Conservation (phyloP, 2,797 vertebrate genomes). For the Loriculus beryllinus region DNA sequence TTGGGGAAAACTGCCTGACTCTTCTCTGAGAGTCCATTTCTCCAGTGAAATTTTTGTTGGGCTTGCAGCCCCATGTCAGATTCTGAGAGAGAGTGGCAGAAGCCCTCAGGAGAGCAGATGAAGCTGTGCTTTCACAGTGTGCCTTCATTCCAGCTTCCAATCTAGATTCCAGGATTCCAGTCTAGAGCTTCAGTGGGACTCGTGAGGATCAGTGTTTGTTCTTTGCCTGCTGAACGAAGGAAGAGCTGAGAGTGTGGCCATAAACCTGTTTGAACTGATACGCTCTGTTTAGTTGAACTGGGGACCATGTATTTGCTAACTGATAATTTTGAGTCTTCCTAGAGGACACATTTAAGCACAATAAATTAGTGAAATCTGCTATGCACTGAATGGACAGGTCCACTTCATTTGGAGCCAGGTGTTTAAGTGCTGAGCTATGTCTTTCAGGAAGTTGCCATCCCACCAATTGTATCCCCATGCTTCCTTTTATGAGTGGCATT, state of each 20-base stretch:
- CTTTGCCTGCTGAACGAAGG: background rate
- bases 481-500: background rate
- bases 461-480: background rate
- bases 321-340: background rate
- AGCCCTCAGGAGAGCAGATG: background rate
- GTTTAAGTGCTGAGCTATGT: background rate
- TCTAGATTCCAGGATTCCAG: background rate
- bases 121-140: background rate
- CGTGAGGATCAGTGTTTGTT: background rate
- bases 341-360: background rate
- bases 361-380: background rate
- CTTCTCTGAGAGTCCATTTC: background rate
- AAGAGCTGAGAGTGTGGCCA: background rate
- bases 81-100: background rate
- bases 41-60: background rate
- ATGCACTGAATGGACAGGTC: background rate
- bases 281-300: background rate
- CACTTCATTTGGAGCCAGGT: background rate
- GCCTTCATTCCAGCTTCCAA: background rate
- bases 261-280: background rate
- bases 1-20: background rate
- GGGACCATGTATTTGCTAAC: background rate
- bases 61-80: fast-evolving
- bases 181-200: background rate
- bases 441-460: background rate